Evolutionary conservation across 2,797 vertebrate genomes (phyloP).

Genomic region (Amblyopsis hoosieri): DNA sequence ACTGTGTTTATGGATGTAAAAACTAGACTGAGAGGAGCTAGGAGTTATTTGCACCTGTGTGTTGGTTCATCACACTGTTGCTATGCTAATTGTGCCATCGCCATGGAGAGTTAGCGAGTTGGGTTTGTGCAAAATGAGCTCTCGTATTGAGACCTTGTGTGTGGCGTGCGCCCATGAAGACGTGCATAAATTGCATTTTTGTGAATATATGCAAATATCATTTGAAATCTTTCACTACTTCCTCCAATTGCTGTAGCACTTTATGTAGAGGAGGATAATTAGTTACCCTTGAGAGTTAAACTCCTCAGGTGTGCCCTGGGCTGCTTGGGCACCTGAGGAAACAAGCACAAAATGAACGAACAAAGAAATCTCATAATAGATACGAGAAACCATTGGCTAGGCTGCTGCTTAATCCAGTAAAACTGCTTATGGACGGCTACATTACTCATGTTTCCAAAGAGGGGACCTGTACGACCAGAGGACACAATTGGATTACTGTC

Average conservation of each 20-base stretch:
- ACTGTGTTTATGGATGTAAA: constrained; percentile 18
- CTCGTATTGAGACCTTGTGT: not conserved
- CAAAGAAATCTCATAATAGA: constrained; percentile 47
- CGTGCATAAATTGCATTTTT: not conserved
- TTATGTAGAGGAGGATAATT: constrained; percentile 39
- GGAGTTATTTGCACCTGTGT: constrained; percentile 8
- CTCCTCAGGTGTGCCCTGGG: constrained; percentile 42
- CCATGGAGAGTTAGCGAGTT: not conserved
- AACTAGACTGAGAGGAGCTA: constrained; percentile 32
- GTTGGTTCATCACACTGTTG: not conserved
- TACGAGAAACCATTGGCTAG: constrained; percentile 35
- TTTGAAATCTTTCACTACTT: constrained; percentile 11
- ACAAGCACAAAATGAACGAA: constrained; percentile 29
- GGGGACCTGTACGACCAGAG: constrained; percentile 26
- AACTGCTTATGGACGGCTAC: constrained; percentile 31
- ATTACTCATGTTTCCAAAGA: constrained; percentile 44
- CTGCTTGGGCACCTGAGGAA: constrained; percentile 41
- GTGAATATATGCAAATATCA: constrained; percentile 27
- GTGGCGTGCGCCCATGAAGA: not conserved
- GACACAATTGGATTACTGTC: constrained; percentile 53
- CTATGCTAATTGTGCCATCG: not conserved
- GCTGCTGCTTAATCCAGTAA: constrained; percentile 51
- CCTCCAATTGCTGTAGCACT: constrained; percentile 8
- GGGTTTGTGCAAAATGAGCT: constrained; percentile 8
- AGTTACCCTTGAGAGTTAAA: constrained; percentile 26